Conservation (phyloP, 2,888 invertebrate genomes). For the Dynastes maya region DNA sequence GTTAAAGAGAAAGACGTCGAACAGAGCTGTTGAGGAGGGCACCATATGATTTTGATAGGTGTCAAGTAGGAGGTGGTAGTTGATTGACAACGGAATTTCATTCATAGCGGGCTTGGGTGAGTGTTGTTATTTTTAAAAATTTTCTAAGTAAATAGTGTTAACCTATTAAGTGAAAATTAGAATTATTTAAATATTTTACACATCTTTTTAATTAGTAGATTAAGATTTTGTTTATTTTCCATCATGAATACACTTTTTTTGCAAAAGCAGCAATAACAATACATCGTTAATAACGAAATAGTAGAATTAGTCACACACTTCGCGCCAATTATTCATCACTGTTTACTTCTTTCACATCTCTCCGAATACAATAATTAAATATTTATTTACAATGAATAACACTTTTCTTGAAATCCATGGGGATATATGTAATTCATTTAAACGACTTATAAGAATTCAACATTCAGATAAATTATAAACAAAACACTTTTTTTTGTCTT, state of each 20-base stretch:
- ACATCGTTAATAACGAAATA: not conserved
- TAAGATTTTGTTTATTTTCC: not conserved
- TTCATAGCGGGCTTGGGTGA: slow-evolving; percentile 13
- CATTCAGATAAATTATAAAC: not conserved
- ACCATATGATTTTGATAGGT: slow-evolving; percentile 43
- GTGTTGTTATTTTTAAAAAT: slow-evolving; percentile 4
- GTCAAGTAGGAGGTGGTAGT: slow-evolving; percentile 13
- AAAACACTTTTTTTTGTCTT: not conserved
- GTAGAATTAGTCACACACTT: slow-evolving; percentile 12
- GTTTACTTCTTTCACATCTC: not conserved
- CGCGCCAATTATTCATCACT: slow-evolving; percentile 37
- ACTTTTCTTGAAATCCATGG: not conserved
- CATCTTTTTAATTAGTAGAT: not conserved
- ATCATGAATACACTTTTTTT: not conserved
- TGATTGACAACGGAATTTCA: slow-evolving; percentile 35
- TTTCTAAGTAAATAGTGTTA: not conserved
- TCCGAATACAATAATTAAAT: not conserved
- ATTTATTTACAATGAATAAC: slow-evolving; percentile 23
- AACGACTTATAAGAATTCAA: not conserved
- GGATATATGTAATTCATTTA: not conserved
- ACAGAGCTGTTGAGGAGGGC: not conserved
- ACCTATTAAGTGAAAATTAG: too few relatives aligned
- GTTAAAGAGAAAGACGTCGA: slow-evolving; percentile 28
- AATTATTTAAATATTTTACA: not conserved
- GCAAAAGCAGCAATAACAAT: slow-evolving; percentile 5